phyloP scores from a whole-genome alignment of 2,797 vertebrate genomes.

The Syndactyla subalaris region DNA sequence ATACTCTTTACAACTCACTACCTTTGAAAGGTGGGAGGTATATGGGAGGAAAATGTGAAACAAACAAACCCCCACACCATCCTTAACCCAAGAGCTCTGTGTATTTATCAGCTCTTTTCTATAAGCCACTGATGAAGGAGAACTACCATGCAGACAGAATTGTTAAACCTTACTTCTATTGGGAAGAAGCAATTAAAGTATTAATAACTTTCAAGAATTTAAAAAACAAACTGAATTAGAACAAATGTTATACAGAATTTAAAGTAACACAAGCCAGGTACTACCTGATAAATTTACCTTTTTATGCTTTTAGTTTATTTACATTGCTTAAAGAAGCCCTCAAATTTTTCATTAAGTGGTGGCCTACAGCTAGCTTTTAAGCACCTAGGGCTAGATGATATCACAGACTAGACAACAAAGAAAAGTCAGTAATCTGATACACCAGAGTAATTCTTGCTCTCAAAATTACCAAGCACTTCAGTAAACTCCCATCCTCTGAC shows the following conservation, averaged over 20 bases:
- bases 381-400: neutral
- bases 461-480: neutral
- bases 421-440: neutral
- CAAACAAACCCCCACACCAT: neutral
- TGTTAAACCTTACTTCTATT: neutral
- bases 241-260: neutral
- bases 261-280: neutral
- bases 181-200: neutral
- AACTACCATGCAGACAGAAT: neutral
- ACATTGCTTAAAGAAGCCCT: neutral
- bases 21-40: neutral
- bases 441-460: neutral
- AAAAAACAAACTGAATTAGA: neutral
- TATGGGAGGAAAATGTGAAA: neutral
- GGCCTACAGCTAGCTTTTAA: neutral
- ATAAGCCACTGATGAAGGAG: neutral
- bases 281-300: accelerated
- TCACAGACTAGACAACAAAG: neutral
- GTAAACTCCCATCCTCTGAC: neutral
- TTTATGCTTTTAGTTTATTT: neutral
- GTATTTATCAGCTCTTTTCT: neutral
- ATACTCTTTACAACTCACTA: neutral
- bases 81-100: neutral
- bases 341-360: neutral
- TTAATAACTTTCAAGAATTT: neutral